Evolutionary conservation across 2,113 vertebrate genomes (phyloP), one percentile per base, ranked within the genome.

Genomic region (Tympanuchus pallidicinctus): DNA sequence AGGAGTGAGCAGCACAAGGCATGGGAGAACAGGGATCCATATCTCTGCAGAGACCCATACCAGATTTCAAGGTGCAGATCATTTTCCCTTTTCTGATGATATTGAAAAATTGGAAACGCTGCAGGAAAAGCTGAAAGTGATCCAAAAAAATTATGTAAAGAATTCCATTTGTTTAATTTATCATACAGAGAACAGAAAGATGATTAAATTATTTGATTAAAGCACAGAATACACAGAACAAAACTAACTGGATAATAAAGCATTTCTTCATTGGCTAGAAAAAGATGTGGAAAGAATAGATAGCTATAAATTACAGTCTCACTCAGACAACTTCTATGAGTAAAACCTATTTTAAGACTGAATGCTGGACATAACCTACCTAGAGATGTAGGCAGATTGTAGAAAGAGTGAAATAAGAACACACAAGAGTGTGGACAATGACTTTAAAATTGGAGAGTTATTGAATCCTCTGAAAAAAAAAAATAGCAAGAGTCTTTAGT

Each of bases 171-270:
- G 19, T 36, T 77, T 86, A 75, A 89, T 90, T 92, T 74, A 63
- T 88, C 60, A 77, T 34, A 42, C 3, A 73, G 75, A 88, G 80
- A 50, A 63, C 47, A 71, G 30, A 89, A 42, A 88, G 34, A 64
- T 83, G 11, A 86, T 90, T 90, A 72, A 83, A 94, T 94, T 95
- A 91, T 85, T 89, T 95, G 75, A 95, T 85, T 92, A 91, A 92
- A 94, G 54, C 66, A 85, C 30, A 57, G 59, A 76, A 79, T 57
- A 92, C 67, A 28, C 88, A 88, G 65, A 84, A 85, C 54, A 64
- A 84, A 89, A 89, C 17, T 87, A 66, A 85, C 87, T 42, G 71
- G 36, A 40, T 36, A 91, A 93, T 72, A 89, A 91, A 80, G 27
- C 50, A 91, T 86, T 95, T 89, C 48, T 90, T 95, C 88, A 56